Conservation (phyloP, 2,113 vertebrate genomes). For the Lontra canadensis region DNA sequence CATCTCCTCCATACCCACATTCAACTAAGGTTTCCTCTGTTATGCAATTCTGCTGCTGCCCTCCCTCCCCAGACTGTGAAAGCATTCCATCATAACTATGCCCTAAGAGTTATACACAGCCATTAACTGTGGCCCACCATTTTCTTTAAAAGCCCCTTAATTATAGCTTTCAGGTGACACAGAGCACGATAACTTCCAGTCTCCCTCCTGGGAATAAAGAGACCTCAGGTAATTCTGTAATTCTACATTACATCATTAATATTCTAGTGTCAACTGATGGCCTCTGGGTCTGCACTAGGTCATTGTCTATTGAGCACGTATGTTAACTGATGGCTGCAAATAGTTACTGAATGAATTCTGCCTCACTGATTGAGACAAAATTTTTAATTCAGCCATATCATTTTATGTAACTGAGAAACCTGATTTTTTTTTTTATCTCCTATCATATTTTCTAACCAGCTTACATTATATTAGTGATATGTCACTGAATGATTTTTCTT, state of each 20-base stretch:
- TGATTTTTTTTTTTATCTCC: not conserved
- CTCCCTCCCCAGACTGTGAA: not conserved
- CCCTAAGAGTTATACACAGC: not conserved
- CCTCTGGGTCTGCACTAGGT: not conserved
- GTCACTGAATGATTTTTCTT: constrained; percentile 24
- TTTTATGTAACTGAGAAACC: not conserved
- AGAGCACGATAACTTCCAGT: not conserved
- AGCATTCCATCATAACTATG: not conserved
- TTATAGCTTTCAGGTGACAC: not conserved
- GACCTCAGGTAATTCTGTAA: not conserved
- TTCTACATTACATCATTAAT: not conserved
- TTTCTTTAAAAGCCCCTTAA: not conserved
- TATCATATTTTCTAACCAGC: constrained; percentile 29
- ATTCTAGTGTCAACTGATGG: not conserved
- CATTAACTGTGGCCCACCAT: not conserved
- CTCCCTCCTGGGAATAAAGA: constrained; percentile 37
- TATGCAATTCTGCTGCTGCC: not conserved
- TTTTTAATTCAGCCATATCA: constrained; percentile 25
- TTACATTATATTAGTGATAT: constrained; percentile 26
- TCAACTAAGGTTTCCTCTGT: not conserved
- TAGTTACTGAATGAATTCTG: not conserved
- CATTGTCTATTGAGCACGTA: constrained; percentile 10
- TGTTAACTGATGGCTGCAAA: not conserved
- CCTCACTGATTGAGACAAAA: not conserved
- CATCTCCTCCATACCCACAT: not conserved